Evolutionary conservation across 2,888 invertebrate genomes (phyloP).

Genomic region (Aplocera efformata): DNA sequence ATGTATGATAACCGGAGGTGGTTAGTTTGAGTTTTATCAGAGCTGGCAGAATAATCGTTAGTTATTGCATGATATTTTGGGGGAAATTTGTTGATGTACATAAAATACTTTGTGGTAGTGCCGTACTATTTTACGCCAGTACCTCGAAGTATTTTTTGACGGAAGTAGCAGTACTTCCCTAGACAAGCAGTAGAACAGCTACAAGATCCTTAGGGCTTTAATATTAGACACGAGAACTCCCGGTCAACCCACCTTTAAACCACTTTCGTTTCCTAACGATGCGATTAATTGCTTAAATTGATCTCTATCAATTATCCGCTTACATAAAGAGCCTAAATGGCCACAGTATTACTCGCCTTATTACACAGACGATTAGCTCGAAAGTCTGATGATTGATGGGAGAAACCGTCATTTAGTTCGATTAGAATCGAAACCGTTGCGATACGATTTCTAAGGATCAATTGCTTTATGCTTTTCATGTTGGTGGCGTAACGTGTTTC

Average conservation of each 20-base stretch:
- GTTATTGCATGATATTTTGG: constrained; percentile 47
- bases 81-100: too few species aligned
- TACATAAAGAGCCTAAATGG: constrained; percentile 40
- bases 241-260: not conserved
- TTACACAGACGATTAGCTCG: constrained; percentile 52
- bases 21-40: too few species aligned
- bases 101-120: too few species aligned
- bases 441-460: constrained; percentile 33
- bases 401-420: constrained; percentile 38
- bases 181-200: too few species aligned
- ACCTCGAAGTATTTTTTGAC: too few species aligned
- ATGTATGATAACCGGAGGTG: too few species aligned
- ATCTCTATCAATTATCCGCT: constrained; percentile 39
- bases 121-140: too few species aligned
- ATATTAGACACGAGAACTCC: not conserved
- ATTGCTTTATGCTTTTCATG: constrained; percentile 44
- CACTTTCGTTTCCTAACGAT: constrained; percentile 44
- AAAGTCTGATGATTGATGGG: constrained; percentile 56
- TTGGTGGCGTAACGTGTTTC: constrained; percentile 23
- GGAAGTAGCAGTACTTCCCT: too few species aligned
- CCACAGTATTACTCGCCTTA: constrained; percentile 51
- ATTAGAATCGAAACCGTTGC: constrained; percentile 17
- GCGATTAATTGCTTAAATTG: constrained; percentile 36
- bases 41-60: constrained; percentile 96
- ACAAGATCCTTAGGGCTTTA: not conserved